phyloP scores from a whole-genome alignment of 2,797 vertebrate species.

The Macrochelys suwanniensis region DNA sequence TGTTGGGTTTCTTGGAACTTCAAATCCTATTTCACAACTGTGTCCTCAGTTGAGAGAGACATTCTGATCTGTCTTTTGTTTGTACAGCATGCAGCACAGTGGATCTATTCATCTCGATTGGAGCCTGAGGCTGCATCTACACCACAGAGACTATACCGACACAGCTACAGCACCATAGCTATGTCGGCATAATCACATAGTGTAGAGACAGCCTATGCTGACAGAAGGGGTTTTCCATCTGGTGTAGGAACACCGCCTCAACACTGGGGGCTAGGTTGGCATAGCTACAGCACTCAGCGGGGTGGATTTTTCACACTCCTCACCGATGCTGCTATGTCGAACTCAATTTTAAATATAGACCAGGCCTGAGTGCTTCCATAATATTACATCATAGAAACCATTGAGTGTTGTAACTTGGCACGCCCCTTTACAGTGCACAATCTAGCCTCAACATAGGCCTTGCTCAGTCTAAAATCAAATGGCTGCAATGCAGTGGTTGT shows the following conservation, averaged over 20 bases:
- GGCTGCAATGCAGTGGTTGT: neutral
- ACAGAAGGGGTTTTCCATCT: neutral
- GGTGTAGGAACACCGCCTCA: neutral
- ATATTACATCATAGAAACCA: neutral
- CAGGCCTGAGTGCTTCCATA: neutral
- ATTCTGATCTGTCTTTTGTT: neutral
- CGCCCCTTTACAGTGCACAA: neutral
- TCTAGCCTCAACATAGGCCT: neutral
- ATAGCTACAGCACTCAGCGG: neutral
- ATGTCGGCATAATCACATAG: neutral
- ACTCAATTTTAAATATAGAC: too few species aligned
- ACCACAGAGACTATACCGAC: neutral
- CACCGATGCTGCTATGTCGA: too few species aligned
- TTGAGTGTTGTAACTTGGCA: neutral
- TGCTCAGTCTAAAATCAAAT: neutral
- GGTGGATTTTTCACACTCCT: too few species aligned
- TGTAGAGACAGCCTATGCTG: neutral
- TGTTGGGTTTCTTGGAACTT: neutral
- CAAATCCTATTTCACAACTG: neutral
- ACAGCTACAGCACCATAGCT: neutral
- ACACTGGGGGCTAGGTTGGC: neutral
- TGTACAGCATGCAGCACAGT: fast-evolving
- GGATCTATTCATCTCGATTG: fast-evolving
- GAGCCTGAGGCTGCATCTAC: fast-evolving
- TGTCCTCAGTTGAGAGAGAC: fast-evolving